phyloP scores from a whole-genome alignment of 2,888 invertebrate genomes.

The Rambutsinella grinnellia region DNA sequence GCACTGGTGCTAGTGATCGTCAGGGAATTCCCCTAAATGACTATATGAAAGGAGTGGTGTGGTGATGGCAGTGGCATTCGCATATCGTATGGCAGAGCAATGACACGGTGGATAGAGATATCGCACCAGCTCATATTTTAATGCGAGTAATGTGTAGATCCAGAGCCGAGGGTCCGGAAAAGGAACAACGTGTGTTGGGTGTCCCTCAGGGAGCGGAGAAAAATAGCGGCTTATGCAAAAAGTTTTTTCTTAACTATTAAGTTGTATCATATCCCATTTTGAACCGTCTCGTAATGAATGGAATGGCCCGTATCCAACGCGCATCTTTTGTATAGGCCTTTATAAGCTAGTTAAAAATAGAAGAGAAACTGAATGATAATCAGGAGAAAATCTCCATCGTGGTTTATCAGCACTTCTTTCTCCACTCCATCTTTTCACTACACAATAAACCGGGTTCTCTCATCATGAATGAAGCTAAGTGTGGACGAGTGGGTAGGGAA shows the following conservation, averaged over 20 bases:
- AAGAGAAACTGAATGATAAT: constrained; percentile 52
- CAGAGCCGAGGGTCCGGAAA: constrained; percentile 15
- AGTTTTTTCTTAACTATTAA: no score
- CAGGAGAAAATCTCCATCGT: constrained; percentile 55
- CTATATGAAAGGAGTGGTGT: no score
- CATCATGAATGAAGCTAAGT: no score
- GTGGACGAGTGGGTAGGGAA: no score
- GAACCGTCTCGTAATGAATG: constrained; percentile 34
- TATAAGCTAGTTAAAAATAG: constrained; percentile 3
- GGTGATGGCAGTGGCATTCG: no score
- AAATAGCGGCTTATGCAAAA: no score
- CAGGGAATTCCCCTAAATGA: no score
- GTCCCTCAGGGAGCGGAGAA: constrained; percentile 39
- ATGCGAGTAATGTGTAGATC: neutral
- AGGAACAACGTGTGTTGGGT: constrained; percentile 34
- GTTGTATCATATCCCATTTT: no score
- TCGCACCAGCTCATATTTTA: neutral
- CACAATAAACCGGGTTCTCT: no score
- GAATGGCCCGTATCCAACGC: constrained; percentile 52
- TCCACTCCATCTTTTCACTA: constrained; percentile 30
- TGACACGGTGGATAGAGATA: no score
- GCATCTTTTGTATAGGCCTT: neutral
- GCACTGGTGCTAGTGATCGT: no score
- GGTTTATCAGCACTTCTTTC: constrained; percentile 51
- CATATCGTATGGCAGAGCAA: no score